phyloP scores from a whole-genome alignment of 2,888 invertebrate genomes.

The Sympetrum striolatum region DNA sequence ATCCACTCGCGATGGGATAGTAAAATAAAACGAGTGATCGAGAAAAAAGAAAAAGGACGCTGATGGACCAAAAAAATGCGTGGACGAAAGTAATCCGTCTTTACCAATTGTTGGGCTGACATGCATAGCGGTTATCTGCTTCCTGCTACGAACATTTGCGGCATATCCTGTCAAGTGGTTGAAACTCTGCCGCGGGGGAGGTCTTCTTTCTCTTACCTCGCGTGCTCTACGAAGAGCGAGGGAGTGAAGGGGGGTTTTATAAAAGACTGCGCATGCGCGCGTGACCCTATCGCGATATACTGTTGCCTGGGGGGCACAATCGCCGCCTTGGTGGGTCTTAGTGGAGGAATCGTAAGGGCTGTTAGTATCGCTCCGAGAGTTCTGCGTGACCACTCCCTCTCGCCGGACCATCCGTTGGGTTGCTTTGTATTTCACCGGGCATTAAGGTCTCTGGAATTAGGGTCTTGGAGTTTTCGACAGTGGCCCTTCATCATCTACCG shows the following conservation, averaged over 20 bases:
- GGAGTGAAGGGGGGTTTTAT: neutral
- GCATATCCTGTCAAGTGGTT: too few species aligned
- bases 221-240: neutral
- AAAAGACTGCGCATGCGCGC: constrained; percentile 24
- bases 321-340: constrained; percentile 13
- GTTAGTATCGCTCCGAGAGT: constrained; percentile 11
- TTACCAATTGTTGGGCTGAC: too few species aligned
- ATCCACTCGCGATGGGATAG: too few species aligned
- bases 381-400: constrained; percentile 5
- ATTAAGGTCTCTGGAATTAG: neutral
- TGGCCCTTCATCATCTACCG: neutral
- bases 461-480: neutral
- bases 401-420: neutral
- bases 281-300: neutral
- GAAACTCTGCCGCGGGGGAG: neutral
- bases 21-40: too few species aligned
- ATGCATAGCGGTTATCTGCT: too few species aligned
- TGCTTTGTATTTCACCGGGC: neutral
- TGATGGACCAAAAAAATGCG: too few species aligned
- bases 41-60: too few species aligned
- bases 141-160: too few species aligned
- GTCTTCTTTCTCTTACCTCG: neutral
- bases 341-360: neutral
- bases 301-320: neutral
- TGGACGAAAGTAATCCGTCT: too few species aligned